Conservation (phyloP, 2,797 vertebrate genomes). For the Pantherophis vulpinus region DNA sequence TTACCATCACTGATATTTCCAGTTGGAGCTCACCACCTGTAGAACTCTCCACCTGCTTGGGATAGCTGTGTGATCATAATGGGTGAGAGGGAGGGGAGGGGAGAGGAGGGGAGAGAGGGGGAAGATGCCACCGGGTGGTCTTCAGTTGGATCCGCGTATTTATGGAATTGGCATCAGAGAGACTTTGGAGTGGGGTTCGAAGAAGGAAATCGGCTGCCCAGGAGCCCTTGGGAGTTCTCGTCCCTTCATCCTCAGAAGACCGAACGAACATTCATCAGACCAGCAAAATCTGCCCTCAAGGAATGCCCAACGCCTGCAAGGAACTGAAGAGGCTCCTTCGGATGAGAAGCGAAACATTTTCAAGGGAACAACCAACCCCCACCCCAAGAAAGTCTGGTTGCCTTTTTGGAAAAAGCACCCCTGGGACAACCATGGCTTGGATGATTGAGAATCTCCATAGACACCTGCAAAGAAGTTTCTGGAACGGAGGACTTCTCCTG, state of each 20-base stretch:
- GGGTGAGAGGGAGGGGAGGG: not conserved
- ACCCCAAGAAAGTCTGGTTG: too few species aligned
- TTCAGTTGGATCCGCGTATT: conserved; percentile 48
- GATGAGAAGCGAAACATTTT: too few species aligned
- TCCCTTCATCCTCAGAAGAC: not conserved
- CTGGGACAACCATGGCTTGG: too few species aligned
- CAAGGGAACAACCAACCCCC: too few species aligned
- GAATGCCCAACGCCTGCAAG: not conserved
- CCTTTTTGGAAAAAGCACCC: too few species aligned
- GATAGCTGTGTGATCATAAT: not conserved
- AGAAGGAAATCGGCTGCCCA: conserved; percentile 1
- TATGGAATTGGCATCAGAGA: conserved; percentile 56
- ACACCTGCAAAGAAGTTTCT: not conserved
- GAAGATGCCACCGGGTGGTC: not conserved
- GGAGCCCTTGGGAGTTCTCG: not conserved
- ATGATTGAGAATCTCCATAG: not conserved
- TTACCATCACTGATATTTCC: not conserved
- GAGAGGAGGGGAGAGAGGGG: too few species aligned
- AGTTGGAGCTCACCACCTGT: not conserved
- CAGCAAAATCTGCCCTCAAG: not conserved
- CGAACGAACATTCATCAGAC: not conserved
- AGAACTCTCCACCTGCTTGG: conserved; percentile 8
- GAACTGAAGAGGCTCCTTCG: not conserved
- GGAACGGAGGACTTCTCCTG: not conserved
- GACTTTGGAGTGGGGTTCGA: conserved; percentile 19